Evolutionary conservation across 2,797 vertebrate species (phyloP).

Genomic region (Phrynocephalus guinanensis): DNA sequence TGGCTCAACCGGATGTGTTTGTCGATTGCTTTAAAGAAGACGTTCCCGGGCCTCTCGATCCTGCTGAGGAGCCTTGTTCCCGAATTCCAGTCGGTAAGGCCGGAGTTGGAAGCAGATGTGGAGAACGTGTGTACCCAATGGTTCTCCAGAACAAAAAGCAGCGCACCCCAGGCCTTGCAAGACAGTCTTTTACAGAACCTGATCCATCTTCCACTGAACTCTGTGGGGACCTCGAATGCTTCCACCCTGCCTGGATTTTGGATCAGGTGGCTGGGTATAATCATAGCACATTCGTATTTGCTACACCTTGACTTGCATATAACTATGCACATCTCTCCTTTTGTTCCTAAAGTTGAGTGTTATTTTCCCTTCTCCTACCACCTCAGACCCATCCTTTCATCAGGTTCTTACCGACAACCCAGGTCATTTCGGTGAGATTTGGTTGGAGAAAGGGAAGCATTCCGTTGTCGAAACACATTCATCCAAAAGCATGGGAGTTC

Average conservation of each 20-base stretch:
- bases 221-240: conserved; percentile 55
- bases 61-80: conserved; percentile 66
- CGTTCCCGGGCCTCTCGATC: conserved; percentile 78
- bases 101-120: conserved; percentile 39
- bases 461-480: conserved; percentile 52
- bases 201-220: conserved; percentile 59
- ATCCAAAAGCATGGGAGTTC: conserved; percentile 66
- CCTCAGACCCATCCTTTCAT: conserved; percentile 63
- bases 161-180: conserved; percentile 55
- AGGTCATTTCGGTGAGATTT: conserved; percentile 65
- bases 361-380: conserved; percentile 43
- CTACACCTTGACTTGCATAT: conserved; percentile 79
- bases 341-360: conserved; percentile 72
- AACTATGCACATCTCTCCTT: conserved; percentile 82
- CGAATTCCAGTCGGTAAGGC: conserved; percentile 42
- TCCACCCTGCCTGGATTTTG: conserved; percentile 57
- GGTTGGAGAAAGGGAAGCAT: conserved; percentile 66
- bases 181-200: conserved; percentile 59
- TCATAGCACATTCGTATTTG: conserved; percentile 80
- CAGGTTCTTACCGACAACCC: conserved; percentile 61
- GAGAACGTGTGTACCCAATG: conserved; percentile 53
- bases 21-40: conserved; percentile 79
- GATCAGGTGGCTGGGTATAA: conserved; percentile 67
- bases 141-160: conserved; percentile 57
- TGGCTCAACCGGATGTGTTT: conserved; percentile 78